Evolutionary conservation across 2,888 invertebrate species (phyloP).

Genomic region (Venusia cambrica): DNA sequence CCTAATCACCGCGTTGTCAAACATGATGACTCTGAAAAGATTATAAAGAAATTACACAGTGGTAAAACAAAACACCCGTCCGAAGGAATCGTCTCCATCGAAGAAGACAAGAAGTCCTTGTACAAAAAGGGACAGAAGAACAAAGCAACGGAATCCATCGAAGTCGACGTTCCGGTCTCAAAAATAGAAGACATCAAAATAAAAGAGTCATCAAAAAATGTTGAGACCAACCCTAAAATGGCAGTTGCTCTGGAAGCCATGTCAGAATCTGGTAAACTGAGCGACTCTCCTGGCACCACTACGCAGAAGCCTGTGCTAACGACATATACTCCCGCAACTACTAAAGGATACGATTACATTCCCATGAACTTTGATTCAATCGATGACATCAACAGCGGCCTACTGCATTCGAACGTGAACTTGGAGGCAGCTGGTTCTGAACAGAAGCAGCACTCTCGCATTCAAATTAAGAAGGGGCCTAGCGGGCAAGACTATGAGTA

Average conservation of each 20-base stretch:
- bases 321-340: conserved; percentile 63
- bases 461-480: conserved; percentile 92
- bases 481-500: conserved; percentile 96
- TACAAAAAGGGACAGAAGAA: conserved; percentile 62
- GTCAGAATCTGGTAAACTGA: conserved; percentile 72
- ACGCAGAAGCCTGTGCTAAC: conserved; percentile 81
- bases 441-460: conserved; percentile 85
- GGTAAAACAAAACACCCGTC: conserved; percentile 60
- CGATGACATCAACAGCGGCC: conserved; percentile 70
- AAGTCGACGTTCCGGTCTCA: conserved; percentile 71
- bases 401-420: conserved; percentile 74
- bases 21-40: conserved; percentile 66
- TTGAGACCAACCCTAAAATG: conserved; percentile 67
- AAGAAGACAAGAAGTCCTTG: conserved; percentile 65
- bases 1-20: conserved; percentile 57
- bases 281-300: conserved; percentile 63
- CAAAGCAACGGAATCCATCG: conserved; percentile 65
- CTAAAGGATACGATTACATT: conserved; percentile 63
- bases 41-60: conserved; percentile 57
- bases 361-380: conserved; percentile 76
- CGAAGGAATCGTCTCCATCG: conserved; percentile 72
- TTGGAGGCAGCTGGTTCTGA: conserved; percentile 85
- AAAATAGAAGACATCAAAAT: conserved; percentile 74
- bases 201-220: conserved; percentile 72
- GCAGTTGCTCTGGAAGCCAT: conserved; percentile 69